These are phyloP conservation scores for Orthochromis malagaraziensis DNA, from an alignment of 2,113 vertebrate genomes.

Conservation along the genomic window DNA sequence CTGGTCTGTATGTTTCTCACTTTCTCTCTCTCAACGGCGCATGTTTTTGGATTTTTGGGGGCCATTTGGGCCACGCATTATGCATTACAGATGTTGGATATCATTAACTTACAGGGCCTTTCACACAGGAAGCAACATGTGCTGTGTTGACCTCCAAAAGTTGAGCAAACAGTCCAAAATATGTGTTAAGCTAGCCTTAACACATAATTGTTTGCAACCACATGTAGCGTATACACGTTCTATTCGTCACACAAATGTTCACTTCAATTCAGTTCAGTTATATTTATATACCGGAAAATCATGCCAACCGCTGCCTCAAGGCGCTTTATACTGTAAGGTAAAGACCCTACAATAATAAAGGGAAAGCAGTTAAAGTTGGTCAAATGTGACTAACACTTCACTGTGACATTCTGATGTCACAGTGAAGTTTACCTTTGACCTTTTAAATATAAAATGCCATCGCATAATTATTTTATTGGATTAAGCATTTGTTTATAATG, in stretches of 20 bases:
- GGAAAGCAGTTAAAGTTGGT: background rate
- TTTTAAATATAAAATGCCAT: background rate
- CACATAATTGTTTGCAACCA: background rate
- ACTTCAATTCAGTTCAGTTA: background rate
- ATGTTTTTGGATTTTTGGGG: background rate
- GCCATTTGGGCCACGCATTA: fast-evolving
- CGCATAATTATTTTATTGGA: background rate
- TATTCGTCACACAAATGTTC: background rate
- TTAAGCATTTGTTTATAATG: background rate
- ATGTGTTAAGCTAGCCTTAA: background rate
- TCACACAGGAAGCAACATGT: background rate
- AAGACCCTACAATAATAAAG: background rate
- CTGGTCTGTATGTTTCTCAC: background rate
- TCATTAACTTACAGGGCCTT: background rate
- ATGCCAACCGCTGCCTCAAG: background rate
- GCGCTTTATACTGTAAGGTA: background rate
- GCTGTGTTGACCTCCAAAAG: background rate
- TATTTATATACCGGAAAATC: background rate
- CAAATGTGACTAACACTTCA: background rate
- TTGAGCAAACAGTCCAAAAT: background rate
- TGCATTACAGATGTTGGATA: background rate
- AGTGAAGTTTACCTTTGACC: background rate
- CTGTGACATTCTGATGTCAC: background rate
- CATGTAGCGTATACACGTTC: background rate
- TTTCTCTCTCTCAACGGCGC: background rate